Evolutionary conservation across 2,797 vertebrate species (phyloP), one percentile per base, ranked within the genome.

Genomic region (Crocidura indochinensis): DNA sequence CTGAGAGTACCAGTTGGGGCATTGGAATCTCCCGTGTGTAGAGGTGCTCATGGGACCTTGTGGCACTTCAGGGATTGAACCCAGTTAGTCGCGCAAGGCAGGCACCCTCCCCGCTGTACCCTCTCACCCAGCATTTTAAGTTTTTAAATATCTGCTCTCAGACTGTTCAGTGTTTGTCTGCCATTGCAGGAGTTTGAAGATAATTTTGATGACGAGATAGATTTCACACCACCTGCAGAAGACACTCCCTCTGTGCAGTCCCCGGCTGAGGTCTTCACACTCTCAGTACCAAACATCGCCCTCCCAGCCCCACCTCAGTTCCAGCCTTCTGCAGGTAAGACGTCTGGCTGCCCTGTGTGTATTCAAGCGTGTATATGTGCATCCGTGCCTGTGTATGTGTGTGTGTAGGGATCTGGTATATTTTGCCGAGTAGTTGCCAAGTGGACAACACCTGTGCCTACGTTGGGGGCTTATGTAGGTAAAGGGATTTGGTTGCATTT

Each of bases 201-300:
- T 98, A 99, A 99, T 97, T 99, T 99, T 97, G 99, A 99, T 26
- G 99, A 99, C 97, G 99, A 99, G 96, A 98, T 99, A 87, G 99
- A 99, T 97, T 99, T 99, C 97, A 99, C 99, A 27, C 99, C 99
- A 26, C 99, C 99, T 46, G 99, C 99, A 86, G 99, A 99, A 98
- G 99, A 99, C 96, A 99, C 99, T 0, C 99, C 99, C 1, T 99
- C 99, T 85, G 98, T 99, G 96, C 99, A 99, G 96, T 99, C 99
- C 82, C 99, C 99, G 27, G 99, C 99, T 14, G 99, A 99, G 97
- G 99, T 99, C 80, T 99, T 99, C 95, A 99, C 99, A n/a, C 98
- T 99, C 19, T 98, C 99, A 10, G 99, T 99, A 87, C 99, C 99
- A 49, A 98, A 79, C 20, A 98, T 99, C 89, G 97, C 98, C 79